Base-by-base conservation (phyloP, 2,888 invertebrate genomes). In the Bursaphelenchus okinawaensis region DNA sequence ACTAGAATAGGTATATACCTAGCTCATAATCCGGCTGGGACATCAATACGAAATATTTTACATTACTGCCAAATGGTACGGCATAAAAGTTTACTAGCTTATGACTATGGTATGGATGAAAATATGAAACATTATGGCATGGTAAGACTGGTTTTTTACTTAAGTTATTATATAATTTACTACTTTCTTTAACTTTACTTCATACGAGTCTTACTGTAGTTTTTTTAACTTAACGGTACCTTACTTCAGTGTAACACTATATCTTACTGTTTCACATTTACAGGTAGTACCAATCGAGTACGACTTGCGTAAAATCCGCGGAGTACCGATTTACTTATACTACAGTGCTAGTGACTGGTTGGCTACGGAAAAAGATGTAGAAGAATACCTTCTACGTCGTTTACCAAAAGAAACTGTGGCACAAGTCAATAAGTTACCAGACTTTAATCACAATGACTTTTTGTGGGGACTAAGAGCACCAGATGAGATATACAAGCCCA, bases 11-110 rank as follows among this genome's bases (percentile, higher is more conserved):
- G 76, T 19, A 77, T 79, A 19, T 79, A 80, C 52, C 55, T 79
- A 28, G 78, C 79, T 19, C 79, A 79, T 57, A 80, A 76, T 59
- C 79, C 79, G 8, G 79, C 79, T 1, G 79, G 79, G 23, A 78
- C 78, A 20, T 70, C 69, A 12, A 26, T 55, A 7, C 29, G 63
- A 19, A 78, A 78, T 60, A 70, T 78, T 65, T 55, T 78, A 8
- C 78, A 78, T 52, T 78, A 69, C 57, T 71, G 69, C 8, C 77
- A 80, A 59, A 79, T 80, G 78, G 79, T 79, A 6, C 71, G 75
- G 52, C 67, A 60, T 50, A 63, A 69, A 51, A 56, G 68, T 24
- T 74, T 75, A 66, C 63, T 67, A 16, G 66, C 70, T 8, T 79
- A 73, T 51, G 76, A 78, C 58, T 57, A 67, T 20, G 78, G 78